Base-by-base conservation (phyloP, 1,140 invertebrate species). In the Potamilus streckersoni region DNA sequence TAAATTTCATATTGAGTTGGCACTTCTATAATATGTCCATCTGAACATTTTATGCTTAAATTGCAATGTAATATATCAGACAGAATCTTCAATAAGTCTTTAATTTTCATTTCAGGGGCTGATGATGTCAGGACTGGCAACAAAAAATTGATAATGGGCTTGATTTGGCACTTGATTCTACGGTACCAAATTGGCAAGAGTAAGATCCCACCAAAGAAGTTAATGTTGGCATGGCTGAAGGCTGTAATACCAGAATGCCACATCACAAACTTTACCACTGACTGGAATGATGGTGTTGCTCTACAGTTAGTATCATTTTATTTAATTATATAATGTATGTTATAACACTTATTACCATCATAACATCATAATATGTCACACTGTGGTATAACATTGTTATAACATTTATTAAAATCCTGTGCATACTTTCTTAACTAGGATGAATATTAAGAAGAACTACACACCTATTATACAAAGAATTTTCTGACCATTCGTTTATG, bases 101-200 rank as follows among this genome's bases (percentile, higher is more conserved):
- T 20, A 16, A 14, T 63, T 80, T 67, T 56, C 13, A 65, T 93
- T 93, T 64, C 91, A 98, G 97, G 97, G 78, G 98, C 98, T 90
- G 95, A 97, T 80, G 98, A 99, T 89, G 98, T 99, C 80, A 96
- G 99, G 17, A 98, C 98, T 91, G 97, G 97, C 71, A 99, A 99
- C 91, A 91, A 98, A 69, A 99, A 99, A 90, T 91, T 99, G 70
- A 99, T 99, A 82, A 92, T 99, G 66, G 97, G 97, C 19, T 91
- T 99, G 70, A 96, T 99, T 85, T 99, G 98, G 98, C 98, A 96
- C n/a, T 93, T 99, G 63, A 99, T 99, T 90, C 95, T 98, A 19
- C 93, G 97, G 73, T 99, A 99, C 90, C 98, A 99, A 93, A 87
- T 89, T 83, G 97, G 97, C 69, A 93, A 96, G 84, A 98, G 96